Evolutionary conservation across 1,140 invertebrate species (phyloP), one percentile per base, ranked within the genome.

Genomic region (Macrocentrus cingulum): DNA sequence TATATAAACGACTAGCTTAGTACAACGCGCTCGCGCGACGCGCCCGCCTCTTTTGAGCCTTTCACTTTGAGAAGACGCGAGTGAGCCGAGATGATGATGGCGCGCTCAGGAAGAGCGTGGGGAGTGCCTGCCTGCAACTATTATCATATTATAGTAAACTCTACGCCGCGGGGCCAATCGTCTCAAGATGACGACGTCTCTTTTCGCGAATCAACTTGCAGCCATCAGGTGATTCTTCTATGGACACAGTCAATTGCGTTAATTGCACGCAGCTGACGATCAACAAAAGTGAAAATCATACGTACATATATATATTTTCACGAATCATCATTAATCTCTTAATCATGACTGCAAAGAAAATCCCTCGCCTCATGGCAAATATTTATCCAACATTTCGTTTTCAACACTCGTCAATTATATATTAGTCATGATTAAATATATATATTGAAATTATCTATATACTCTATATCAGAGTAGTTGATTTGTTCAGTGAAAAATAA

Each of bases 141-240:
- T 75, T 75, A 76, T 76, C 74, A 70, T 75, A 72, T 74, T 74
- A 74, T 74, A 69, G 67, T 62, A 66, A 72, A 75, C 72, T 67
- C 69, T 58, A 61, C 65, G 63, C 61, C 57, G 58, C 67, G 65
- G 66, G 66, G 68, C 62, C 66, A 68, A 69, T n/a, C n/a, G n/a
- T n/a, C n/a, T n/a, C n/a, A n/a, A n/a, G 48, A 58, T 42, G 46
- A 51, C 50, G 41, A 59, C 34, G 48, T 39, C 36, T 41, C 44
- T 57, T 58, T 55, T 41, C 55, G 36, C 8, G 18, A 37, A 29
- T 39, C 23, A 9, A 39, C 5, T 7, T 16, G 9, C 18, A 36
- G 15, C 8, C 8, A 39, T 2, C 8, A 3, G 36, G 36, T n/a
- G 36, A 3, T 39, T 8, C 8, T 39, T 39, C 8, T 49, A 37